Evolutionary conservation across 2,797 vertebrate genomes (phyloP).

Genomic region (Salmo trutta): DNA sequence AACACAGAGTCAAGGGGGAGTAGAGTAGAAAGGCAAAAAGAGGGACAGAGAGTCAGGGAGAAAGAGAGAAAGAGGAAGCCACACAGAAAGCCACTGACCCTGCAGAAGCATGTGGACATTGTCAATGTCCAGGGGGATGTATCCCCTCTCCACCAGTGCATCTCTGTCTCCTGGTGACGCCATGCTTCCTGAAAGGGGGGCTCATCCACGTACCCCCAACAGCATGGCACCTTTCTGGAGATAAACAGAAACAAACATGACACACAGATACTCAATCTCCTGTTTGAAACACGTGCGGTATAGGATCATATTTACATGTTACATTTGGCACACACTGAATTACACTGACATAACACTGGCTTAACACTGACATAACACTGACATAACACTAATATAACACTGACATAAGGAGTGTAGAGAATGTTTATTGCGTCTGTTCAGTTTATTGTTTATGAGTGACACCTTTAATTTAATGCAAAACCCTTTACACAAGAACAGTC

Average conservation of each 20-base stretch:
- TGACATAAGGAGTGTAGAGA: not conserved
- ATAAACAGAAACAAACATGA: not conserved
- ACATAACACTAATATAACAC: not conserved
- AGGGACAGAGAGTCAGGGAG: not conserved
- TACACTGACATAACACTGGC: not conserved
- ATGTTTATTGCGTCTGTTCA: not conserved
- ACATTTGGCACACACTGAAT: not conserved
- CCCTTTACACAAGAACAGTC: not conserved
- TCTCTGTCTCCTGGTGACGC: conserved; percentile 70
- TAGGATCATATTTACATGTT: not conserved
- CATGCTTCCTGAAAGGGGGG: conserved; percentile 67
- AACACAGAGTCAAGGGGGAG: not conserved
- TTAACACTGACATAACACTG: not conserved
- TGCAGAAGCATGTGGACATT: conserved; percentile 85
- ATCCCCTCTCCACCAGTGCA: conserved; percentile 65
- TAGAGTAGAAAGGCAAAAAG: not conserved
- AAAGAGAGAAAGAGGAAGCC: not conserved
- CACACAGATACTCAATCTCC: not conserved
- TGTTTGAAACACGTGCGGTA: not conserved
- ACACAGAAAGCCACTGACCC: conserved; percentile 67
- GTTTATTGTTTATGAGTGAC: not conserved
- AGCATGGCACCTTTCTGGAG: conserved; percentile 55
- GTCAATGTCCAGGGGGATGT: conserved; percentile 84
- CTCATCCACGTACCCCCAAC: conserved; percentile 39
- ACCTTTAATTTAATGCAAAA: not conserved